Percentiles rank a stretch among this genome's conserved stretches.
Conservation (phyloP, 2,113 vertebrate genomes). For the Azemiops feae region DNA sequence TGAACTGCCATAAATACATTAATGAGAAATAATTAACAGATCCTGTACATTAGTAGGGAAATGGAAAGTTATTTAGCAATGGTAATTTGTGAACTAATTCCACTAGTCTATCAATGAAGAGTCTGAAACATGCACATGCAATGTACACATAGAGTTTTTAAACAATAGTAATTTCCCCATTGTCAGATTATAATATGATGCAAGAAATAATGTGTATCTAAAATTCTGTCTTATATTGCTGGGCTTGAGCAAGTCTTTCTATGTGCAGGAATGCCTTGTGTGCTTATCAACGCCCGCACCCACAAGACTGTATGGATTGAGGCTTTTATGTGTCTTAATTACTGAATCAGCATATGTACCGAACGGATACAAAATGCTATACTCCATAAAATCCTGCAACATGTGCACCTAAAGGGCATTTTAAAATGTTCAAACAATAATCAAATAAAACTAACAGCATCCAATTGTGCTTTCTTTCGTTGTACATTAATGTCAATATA, state of each 20-base stretch:
- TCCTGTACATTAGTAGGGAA: neutral
- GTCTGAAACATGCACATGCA: neutral
- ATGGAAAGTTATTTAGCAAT: neutral
- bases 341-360: constrained; percentile 54
- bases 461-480: constrained; percentile 64
- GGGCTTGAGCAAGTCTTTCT: neutral
- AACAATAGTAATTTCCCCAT: neutral
- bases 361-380: constrained; percentile 58
- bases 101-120: neutral
- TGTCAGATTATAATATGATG: neutral
- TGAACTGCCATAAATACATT: constrained; percentile 15
- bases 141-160: neutral
- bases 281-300: neutral
- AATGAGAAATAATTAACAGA: constrained; percentile 39
- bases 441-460: constrained; percentile 64
- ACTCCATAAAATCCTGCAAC: constrained; percentile 69
- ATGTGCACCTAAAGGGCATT: constrained; percentile 63
- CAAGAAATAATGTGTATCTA: neutral
- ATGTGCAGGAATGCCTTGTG: neutral
- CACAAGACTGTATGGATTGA: neutral
- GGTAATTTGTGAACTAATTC: neutral
- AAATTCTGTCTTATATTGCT: neutral
- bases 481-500: constrained; percentile 70
- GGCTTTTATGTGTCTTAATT: constrained; percentile 5
- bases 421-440: constrained; percentile 68